Evolutionary conservation across 2,888 invertebrate genomes (phyloP), one percentile per base, ranked within the genome.

Genomic region (Chalcosyrphus nemorum): DNA sequence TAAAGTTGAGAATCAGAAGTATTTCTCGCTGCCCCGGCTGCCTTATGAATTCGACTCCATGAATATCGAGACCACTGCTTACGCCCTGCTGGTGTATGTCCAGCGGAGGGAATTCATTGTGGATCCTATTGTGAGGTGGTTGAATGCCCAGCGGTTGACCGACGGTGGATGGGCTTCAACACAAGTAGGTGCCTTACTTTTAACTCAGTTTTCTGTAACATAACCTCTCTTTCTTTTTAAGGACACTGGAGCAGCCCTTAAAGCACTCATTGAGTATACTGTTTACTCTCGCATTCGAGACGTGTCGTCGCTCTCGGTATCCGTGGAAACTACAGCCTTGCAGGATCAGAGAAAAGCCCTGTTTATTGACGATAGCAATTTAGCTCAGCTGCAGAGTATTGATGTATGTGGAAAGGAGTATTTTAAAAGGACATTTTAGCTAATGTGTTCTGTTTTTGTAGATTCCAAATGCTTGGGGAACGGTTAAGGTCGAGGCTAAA

Each of bases 391-490:
- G 88, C 96, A 97, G 91, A 93, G 92, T 72, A 93, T 97, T 57
- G 94, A 96, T 87, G 95, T 95, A 88, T 87, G 87, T 15, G 6
- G 3, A 7, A 2, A 11, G 5, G 4, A 29, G 35, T 3, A 2
- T 59, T 21, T 21, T 15, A 7, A 0, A 1, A 24, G 5, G 9
- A 21, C 4, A 24, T 1, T 3, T 7, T 19, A 7, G 27, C 0
- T 27, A 7, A n/a, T 13, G 19, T 29, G 5, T 41, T 41, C 9
- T 54, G n/a, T n/a, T 13, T 52, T 86, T 88, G n/a, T 87, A 95
- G 95, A 96, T 97, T 90, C 96, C 96, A 0, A 94, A 95, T 88
- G 97, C 97, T 57, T 97, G 96, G 95, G 98, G 98, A 88, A 97
- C 96, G 1, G 96, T 98, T 45, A 96, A 96, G 91, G 96, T 97